These are phyloP conservation scores for Aradophagus sp. DNA, from an alignment of 1,140 invertebrate genomes.

Conservation along the genomic window DNA sequence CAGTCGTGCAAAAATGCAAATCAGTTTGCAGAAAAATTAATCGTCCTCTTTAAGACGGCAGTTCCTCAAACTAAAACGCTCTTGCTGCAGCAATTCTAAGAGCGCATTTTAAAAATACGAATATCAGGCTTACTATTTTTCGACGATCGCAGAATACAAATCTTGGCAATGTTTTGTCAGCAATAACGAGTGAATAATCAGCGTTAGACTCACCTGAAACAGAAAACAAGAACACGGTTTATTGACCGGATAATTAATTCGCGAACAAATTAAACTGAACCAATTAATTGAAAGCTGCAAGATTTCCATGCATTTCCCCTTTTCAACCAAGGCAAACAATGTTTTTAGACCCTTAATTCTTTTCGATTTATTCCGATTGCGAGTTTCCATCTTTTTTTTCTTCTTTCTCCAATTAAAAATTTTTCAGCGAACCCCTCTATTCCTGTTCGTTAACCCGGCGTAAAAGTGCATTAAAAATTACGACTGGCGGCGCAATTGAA, in stretches of 20 bases:
- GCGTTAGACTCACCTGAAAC: conserved; percentile 21
- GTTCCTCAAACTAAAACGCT: too few species aligned
- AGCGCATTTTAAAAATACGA: too few species aligned
- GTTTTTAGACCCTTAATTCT: conserved; percentile 3
- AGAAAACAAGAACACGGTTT: too few species aligned
- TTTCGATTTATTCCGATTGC: conserved; percentile 1
- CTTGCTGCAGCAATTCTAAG: too few species aligned
- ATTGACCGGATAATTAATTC: not conserved
- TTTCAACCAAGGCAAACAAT: not conserved
- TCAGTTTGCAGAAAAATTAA: too few species aligned
- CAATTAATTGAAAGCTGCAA: not conserved
- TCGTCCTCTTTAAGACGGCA: too few species aligned
- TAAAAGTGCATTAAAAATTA: conserved; percentile 37
- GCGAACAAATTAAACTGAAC: not conserved
- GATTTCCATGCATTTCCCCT: not conserved
- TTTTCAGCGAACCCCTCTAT: conserved; percentile 9
- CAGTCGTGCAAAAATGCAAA: too few species aligned
- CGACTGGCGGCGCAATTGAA: conserved; percentile 11
- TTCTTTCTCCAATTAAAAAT: too few species aligned
- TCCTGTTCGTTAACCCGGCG: conserved; percentile 4
- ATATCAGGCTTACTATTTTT: too few species aligned
- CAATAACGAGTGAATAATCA: conserved; percentile 1
- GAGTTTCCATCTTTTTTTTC: conserved; percentile 8
- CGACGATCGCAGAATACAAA: too few species aligned
- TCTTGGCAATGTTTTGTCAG: too few species aligned